phyloP scores from a whole-genome alignment of 23 tunicate genomes.

The Oikopleura dioica region DNA sequence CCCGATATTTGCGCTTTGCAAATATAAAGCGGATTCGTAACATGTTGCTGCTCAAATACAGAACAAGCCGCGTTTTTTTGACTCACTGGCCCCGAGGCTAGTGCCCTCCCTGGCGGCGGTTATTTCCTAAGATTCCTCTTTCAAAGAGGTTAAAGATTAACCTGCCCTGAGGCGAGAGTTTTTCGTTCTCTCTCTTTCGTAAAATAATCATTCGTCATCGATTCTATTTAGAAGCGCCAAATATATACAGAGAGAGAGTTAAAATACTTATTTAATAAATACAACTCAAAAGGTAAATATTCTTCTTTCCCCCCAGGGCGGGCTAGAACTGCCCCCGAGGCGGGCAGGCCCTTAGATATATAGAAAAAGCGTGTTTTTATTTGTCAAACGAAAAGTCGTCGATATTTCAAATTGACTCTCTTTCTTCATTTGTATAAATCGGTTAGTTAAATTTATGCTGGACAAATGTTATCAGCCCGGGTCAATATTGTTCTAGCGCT shows the following conservation, averaged over 20 bases:
- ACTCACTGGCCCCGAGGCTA: too few species aligned
- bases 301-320: not conserved
- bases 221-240: not conserved
- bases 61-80: too few species aligned
- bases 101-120: not conserved
- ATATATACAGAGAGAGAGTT: slow-evolving; percentile 6
- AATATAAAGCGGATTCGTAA: too few species aligned
- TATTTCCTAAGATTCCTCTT: not conserved
- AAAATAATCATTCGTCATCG: not conserved
- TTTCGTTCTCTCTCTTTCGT: not conserved
- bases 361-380: not conserved
- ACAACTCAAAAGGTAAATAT: not conserved
- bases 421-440: not conserved
- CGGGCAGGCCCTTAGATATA: not conserved
- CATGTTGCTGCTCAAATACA: too few species aligned
- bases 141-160: not conserved
- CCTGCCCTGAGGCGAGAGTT: too few species aligned
- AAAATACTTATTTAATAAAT: not conserved
- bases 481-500: not conserved
- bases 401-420: not conserved
- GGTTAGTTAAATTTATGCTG: not conserved
- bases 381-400: slow-evolving; percentile 11
- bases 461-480: not conserved
- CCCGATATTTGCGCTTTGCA: too few species aligned
- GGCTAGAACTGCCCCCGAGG: not conserved